Conservation (phyloP, 2,888 invertebrate genomes). For the Drosophila anomelani region DNA sequence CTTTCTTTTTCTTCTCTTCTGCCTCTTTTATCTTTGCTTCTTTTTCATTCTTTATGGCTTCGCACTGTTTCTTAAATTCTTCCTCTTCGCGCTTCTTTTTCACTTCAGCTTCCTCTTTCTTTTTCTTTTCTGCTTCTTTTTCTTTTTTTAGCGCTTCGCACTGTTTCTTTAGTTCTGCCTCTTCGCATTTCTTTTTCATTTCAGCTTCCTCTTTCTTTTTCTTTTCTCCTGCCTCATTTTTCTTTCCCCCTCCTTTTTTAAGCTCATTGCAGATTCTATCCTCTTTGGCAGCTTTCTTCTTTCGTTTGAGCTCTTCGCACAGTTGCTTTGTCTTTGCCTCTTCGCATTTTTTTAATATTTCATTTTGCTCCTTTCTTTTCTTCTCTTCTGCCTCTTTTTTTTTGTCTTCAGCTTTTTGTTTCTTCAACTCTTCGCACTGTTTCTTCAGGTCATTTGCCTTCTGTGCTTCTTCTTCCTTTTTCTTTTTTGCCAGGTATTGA, state of each 20-base stretch:
- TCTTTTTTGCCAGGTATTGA: neutral
- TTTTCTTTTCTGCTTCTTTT: neutral
- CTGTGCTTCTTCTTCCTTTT: neutral
- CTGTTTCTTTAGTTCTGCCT: neutral
- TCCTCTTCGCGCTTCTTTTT: neutral
- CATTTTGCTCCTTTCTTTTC: neutral
- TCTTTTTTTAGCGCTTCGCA: neutral
- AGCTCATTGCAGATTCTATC: neutral
- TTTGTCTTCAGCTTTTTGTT: neutral
- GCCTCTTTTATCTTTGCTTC: neutral
- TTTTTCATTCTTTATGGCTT: neutral
- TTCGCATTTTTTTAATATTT: neutral
- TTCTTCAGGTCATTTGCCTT: neutral
- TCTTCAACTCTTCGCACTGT: neutral
- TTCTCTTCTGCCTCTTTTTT: neutral
- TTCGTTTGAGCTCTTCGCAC: neutral
- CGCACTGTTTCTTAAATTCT: neutral
- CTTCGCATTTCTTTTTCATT: neutral
- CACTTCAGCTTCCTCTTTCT: neutral
- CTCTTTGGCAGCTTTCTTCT: neutral
- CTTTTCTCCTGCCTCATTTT: neutral
- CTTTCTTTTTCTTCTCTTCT: neutral
- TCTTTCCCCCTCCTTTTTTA: neutral
- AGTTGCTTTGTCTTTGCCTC: neutral
- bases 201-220: neutral